Evolutionary conservation across 2,888 invertebrate species (phyloP), one percentile per base, ranked within the genome.

Genomic region (Cartodere bifasciata): DNA sequence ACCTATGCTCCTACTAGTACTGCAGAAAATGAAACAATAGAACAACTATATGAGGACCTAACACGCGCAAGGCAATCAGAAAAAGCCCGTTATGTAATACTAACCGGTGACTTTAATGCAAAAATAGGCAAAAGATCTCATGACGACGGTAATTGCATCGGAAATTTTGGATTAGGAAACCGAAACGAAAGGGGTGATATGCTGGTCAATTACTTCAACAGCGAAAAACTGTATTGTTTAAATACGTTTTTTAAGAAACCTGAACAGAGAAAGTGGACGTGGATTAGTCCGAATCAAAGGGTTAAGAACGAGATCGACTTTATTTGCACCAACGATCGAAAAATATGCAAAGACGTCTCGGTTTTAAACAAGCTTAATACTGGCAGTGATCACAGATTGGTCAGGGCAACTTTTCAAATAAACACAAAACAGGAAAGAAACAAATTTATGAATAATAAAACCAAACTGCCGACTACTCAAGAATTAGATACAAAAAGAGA

Each of bases 91-190:
- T 31, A 20, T n/a, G 2, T 11, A 11, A 15, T 33, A 27, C 25
- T 36, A 7, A 34, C 24, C 16, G 34, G 34, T 13, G 33, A 36
- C 14, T 33, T 34, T 16, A 36, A 34, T 32, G 36, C 36, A 3
- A 36, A 36, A 26, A 7, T 30, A 10, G 34, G 27, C 13, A 10
- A 13, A 10, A 25, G 23, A 26, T 10, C n/a, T 9, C 10, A 21
- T 13, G 29, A 11, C 7, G 32, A 35, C 23, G 13, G 29, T 4
- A 13, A 29, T n/a, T 27, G 29, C 29, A 16, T 35, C n/a, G 35
- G 35, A 5, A 23, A 16, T 9, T 34, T 27, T 24, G 30, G 31
- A 9, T n/a, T 34, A 21, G 29, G 34, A 9, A 9, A 28, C 4
- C 17, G 32, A 22, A 32, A 32, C 10, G 13, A 22, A 2, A 31